phyloP scores from a whole-genome alignment of 2,113 vertebrate species.

The Probosciger aterrimus region DNA sequence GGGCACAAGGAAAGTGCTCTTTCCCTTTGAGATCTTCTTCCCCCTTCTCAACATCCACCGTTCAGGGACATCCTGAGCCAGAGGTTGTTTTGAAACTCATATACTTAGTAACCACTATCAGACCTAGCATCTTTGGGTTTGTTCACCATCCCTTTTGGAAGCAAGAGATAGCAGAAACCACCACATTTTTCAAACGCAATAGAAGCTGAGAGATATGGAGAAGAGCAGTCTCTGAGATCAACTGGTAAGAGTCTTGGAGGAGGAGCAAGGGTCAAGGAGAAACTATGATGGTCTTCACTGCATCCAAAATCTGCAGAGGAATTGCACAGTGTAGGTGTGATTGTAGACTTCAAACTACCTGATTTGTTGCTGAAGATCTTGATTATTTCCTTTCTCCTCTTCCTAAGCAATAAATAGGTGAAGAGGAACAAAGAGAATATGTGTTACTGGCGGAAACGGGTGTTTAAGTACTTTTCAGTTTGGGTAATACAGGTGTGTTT shows the following conservation, averaged over 20 bases:
- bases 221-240: not conserved
- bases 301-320: not conserved
- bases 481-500: not conserved
- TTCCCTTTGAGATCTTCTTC: not conserved
- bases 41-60: not conserved
- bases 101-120: not conserved
- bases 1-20: not conserved
- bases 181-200: not conserved
- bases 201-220: not conserved
- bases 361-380: not conserved
- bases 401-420: not conserved
- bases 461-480: not conserved
- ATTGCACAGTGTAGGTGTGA: not conserved
- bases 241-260: not conserved
- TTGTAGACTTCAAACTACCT: not conserved
- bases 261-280: not conserved
- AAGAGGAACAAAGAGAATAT: not conserved
- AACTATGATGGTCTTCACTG: not conserved
- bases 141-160: not conserved
- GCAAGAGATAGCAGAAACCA: not conserved
- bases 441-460: not conserved
- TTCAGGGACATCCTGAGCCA: not conserved
- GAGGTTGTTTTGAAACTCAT: not conserved
- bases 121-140: not conserved
- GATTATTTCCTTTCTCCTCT: not conserved